A percentile compares a stretch with the other conserved stretches of the same genome.
These are phyloP conservation scores for Nebria brevicollis DNA, from an alignment of 2,888 invertebrate genomes.

Conservation along the genomic window DNA sequence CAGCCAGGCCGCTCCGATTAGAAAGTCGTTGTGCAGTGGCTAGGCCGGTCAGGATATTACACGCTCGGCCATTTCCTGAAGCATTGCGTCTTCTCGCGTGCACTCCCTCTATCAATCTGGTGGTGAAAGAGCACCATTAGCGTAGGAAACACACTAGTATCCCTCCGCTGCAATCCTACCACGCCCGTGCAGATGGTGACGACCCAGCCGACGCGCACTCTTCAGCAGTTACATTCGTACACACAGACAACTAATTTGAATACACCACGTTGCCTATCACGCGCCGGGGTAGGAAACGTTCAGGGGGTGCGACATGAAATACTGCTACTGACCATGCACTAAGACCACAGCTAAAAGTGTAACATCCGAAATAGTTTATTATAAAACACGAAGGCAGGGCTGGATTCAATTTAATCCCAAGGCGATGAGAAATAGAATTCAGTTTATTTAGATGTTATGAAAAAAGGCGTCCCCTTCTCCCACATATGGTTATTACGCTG, in stretches of 20 bases:
- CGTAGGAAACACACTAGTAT: slow-evolving; percentile 52
- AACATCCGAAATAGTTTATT: slow-evolving; percentile 7
- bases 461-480: no score
- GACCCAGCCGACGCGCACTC: slow-evolving; percentile 21
- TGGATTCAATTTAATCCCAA: not conserved
- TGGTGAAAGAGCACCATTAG: slow-evolving; percentile 54
- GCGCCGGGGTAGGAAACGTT: not conserved
- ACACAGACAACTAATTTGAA: slow-evolving; percentile 39
- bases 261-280: not conserved
- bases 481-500: no score
- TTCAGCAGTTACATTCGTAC: slow-evolving; percentile 41
- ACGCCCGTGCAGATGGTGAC: slow-evolving; percentile 46
- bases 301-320: slow-evolving; percentile 31
- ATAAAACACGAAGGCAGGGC: not conserved
- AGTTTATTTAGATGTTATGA: no score
- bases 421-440: not conserved
- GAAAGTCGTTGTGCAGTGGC: not conserved
- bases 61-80: slow-evolving; percentile 42
- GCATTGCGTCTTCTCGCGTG: slow-evolving; percentile 55
- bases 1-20: not conserved
- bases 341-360: not conserved
- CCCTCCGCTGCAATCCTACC: slow-evolving; percentile 49
- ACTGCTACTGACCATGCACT: slow-evolving; percentile 40
- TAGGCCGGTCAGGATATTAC: slow-evolving; percentile 37
- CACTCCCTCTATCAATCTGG: slow-evolving; percentile 55